Percentiles rank a stretch among this genome's conserved stretches.
Conservation (phyloP, 2,113 vertebrate genomes). For the Tyto alba region DNA sequence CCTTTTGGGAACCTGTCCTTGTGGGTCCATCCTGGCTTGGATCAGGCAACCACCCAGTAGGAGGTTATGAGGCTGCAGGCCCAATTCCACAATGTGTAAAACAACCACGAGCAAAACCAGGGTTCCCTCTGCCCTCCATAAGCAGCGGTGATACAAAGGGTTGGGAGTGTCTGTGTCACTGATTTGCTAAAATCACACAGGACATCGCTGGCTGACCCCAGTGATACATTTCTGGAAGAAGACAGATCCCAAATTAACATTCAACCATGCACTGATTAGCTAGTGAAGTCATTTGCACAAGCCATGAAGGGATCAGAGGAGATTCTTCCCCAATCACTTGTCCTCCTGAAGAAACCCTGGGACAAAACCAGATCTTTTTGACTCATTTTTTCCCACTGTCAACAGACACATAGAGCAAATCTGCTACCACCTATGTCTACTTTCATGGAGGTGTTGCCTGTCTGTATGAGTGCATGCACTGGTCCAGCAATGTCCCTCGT, state of each 20-base stretch:
- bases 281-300: neutral
- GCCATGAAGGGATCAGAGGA: neutral
- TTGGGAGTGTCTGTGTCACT: neutral
- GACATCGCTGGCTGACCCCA: neutral
- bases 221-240: rapidly evolving
- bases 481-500: neutral
- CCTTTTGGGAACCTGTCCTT: neutral
- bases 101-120: neutral
- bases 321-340: neutral
- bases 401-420: neutral
- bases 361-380: neutral
- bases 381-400: neutral
- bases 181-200: neutral
- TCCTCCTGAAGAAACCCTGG: neutral
- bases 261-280: neutral
- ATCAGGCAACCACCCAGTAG: neutral
- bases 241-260: neutral
- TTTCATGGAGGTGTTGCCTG: neutral
- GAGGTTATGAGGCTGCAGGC: neutral
- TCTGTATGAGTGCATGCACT: neutral
- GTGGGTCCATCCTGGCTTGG: neutral
- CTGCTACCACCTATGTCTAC: too few species aligned
- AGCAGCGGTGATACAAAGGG: too few species aligned
- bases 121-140: neutral
- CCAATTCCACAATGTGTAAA: rapidly evolving